These are phyloP conservation scores for Motacilla tschutschensis DNA, from an alignment of 2,113 vertebrate genomes.

Conservation along the genomic window DNA sequence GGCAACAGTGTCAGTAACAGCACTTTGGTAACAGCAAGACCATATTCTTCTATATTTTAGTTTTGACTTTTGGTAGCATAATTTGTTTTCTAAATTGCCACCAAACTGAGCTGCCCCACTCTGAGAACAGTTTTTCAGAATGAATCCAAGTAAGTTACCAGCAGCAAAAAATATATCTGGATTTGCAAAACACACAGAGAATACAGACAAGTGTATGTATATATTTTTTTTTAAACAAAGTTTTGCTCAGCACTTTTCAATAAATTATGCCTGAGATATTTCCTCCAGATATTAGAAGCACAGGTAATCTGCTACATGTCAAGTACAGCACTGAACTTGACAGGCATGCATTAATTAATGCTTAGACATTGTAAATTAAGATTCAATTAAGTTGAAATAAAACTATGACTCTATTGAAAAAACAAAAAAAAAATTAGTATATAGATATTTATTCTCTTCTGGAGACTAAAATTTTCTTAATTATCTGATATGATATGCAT, in stretches of 20 bases:
- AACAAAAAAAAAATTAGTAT: neutral
- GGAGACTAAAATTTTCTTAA: neutral
- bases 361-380: neutral
- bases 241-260: neutral
- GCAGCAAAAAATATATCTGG: neutral
- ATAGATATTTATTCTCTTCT: neutral
- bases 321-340: neutral
- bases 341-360: neutral
- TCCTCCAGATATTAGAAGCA: neutral
- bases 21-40: neutral
- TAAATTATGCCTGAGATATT: neutral
- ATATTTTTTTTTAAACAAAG: neutral
- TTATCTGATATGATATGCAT: neutral
- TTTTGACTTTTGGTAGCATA: neutral
- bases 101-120: neutral
- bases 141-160: neutral
- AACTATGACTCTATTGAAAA: neutral
- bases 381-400: neutral
- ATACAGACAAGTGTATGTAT: fast-evolving
- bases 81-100: neutral
- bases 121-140: neutral
- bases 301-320: neutral
- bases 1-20: fast-evolving
- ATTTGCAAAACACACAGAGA: neutral
- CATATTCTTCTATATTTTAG: neutral